These are phyloP conservation scores for Poecilia picta DNA, from an alignment of 2,797 vertebrate genomes.

Conservation along the genomic window DNA sequence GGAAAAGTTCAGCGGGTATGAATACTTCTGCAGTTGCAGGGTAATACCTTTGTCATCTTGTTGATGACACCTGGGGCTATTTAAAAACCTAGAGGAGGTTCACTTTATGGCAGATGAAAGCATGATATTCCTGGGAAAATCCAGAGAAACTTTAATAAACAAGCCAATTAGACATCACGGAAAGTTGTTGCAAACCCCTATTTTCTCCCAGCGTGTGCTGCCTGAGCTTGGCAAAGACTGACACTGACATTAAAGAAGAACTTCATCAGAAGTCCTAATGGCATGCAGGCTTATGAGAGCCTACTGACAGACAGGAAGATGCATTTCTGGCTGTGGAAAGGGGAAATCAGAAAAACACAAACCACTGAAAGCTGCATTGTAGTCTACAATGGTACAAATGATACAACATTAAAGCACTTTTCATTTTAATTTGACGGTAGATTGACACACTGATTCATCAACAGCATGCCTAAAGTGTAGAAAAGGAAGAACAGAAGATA, in stretches of 20 bases:
- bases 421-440: slow-evolving; percentile 13
- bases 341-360: slow-evolving; percentile 15
- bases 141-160: slow-evolving; percentile 49
- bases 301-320: slow-evolving; percentile 9
- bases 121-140: slow-evolving; percentile 60
- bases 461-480: slow-evolving; percentile 9
- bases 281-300: slow-evolving; percentile 16
- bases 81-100: slow-evolving; percentile 46
- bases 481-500: slow-evolving; percentile 28
- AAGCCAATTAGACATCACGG: slow-evolving; percentile 45
- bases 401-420: slow-evolving; percentile 5
- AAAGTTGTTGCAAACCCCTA: slow-evolving; percentile 35
- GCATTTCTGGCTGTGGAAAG: background rate
- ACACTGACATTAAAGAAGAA: slow-evolving; percentile 56
- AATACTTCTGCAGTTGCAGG: slow-evolving; percentile 55
- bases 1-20: background rate
- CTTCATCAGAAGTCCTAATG: slow-evolving; percentile 52
- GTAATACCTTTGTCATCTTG: slow-evolving; percentile 55
- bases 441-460: slow-evolving; percentile 19
- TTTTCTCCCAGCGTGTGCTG: slow-evolving; percentile 43
- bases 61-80: slow-evolving; percentile 52
- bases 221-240: slow-evolving; percentile 51
- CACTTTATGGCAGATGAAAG: slow-evolving; percentile 52
- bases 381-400: background rate
- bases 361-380: background rate